Evolutionary conservation across 2,888 invertebrate genomes (phyloP).

Genomic region (Dilophus febrilis): DNA sequence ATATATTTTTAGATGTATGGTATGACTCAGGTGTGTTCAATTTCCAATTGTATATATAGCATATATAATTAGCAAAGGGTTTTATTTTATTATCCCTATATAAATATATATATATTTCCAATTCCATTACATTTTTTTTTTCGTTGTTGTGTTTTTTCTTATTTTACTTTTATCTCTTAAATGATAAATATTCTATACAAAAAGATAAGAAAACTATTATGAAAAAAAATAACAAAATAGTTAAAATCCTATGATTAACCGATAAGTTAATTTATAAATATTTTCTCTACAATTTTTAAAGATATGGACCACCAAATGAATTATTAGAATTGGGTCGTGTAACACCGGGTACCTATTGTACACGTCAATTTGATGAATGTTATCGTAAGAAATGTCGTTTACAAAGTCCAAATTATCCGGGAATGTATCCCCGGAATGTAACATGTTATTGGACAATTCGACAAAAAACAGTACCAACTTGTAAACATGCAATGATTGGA

Average conservation of each 20-base stretch:
- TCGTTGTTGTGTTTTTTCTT: too few species aligned
- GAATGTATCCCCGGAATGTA: constrained; percentile 64
- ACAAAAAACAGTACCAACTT: constrained; percentile 70
- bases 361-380: constrained; percentile 71
- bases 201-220: too few species aligned
- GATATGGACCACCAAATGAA: constrained; percentile 58
- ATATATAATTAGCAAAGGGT: too few species aligned
- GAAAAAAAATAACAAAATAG: too few species aligned
- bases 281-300: constrained; percentile 13
- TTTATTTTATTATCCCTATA: too few species aligned
- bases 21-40: too few species aligned
- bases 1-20: too few species aligned
- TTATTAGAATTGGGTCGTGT: constrained; percentile 70
- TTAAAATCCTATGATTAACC: background rate
- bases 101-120: too few species aligned
- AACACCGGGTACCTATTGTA: constrained; percentile 69
- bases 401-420: constrained; percentile 82
- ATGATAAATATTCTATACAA: too few species aligned
- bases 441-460: constrained; percentile 79
- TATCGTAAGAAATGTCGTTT: constrained; percentile 69
- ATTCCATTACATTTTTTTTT: too few species aligned
- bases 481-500: constrained; percentile 82
- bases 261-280: background rate
- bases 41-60: too few species aligned
- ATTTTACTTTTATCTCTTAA: too few species aligned